Base-by-base conservation (phyloP, 2,888 invertebrate species). In the Harpagoxenus sublaevis region DNA sequence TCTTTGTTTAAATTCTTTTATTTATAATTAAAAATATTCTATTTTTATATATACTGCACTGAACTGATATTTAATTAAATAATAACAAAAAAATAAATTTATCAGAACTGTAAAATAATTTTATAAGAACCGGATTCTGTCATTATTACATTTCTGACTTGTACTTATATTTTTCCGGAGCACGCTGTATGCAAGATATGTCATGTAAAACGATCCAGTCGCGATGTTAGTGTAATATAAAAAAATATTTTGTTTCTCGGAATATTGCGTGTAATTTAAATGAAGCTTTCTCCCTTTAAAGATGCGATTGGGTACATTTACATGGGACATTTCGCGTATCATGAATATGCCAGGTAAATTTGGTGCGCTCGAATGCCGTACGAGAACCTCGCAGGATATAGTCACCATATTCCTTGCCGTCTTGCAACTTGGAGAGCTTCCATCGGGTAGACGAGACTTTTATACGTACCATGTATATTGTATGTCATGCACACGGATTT, bases 381-480 rank as follows among this genome's bases (percentile, higher is more conserved):
- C 60, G 78, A 83, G 78, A 83, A 45, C n/a, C 12, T 77, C 57
- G 77, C 66, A 23, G 23, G 39, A 60, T 18, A 45, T 12, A n/a
- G 5, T 63, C 18, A 48, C 23, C 51, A 23, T 39, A 23, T 28
- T 77, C 18, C 42, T 51, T 75, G 18, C 35, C 63, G 23, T 62
- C 35, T 51, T n/a, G 18, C 28, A 23, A 65, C 12, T 75, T 42
- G 6, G 12, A 75, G 39, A 53, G 12, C 53, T 82, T 60, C 31
- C 62, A 8, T 81, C 15, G 51, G 65, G 23, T 8, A 53, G n/a
- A 68, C 12, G 42, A 55, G n/a, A 77, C 53, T 77, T 68, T 78
- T 78, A 78, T 78, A 78, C 55, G 77, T 68, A 78, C n/a, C 23
- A 74, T 31, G 15, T 68, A 78, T 55, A 78, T 68, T 31, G 15